Base-by-base conservation (phyloP, 2,113 vertebrate genomes). In the Lanius ludovicianus region DNA sequence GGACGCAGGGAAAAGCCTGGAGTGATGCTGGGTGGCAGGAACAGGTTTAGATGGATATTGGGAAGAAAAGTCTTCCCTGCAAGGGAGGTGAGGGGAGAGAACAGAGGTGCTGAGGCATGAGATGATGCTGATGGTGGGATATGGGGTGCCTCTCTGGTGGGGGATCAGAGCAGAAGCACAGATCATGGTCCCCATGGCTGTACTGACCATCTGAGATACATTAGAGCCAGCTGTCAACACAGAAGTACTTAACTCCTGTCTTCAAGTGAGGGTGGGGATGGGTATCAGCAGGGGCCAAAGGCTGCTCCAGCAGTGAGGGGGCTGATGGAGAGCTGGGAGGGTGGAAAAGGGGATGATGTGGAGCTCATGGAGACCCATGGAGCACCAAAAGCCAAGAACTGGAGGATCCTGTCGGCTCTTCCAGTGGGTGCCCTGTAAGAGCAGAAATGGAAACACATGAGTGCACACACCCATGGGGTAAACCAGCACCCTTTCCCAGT, bases 181-280 rank as follows among this genome's bases (percentile, higher is more conserved):
- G 37, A 15, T 52, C 8, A 0, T 2, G 3, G 17, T 76, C 63
- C 20, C 31, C 15, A 7, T 2, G 2, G 15, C 4, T 59, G 56
- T 24, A 10, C 56, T 56, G 27, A 11, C 30, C 39, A 11, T 25
- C 42, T 52, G 80, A 85, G 68, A 31, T 6, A 19, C 21, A 4
- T 35, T 10, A 49, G 24, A 84, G 25, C 52, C 62, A 52, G 41
- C 50, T 80, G 12, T 60, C 47, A 67, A 3, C 35, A 50, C 33
- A 35, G 33, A 62, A 52, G 53, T 41, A 10, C 14, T 78, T 31
- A 55, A 39, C 14, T 70, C 74, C 46, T 44, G 47, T 44, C 39
- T 75, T 69, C 18, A 21, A 1, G 13, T 39, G 71, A 87, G 62
- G 17, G 10, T 56, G 30, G 22, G 20, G 37, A 18, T 46, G 56